Conservation (phyloP, 2,797 vertebrate species). For the Lacerta bilineata region DNA sequence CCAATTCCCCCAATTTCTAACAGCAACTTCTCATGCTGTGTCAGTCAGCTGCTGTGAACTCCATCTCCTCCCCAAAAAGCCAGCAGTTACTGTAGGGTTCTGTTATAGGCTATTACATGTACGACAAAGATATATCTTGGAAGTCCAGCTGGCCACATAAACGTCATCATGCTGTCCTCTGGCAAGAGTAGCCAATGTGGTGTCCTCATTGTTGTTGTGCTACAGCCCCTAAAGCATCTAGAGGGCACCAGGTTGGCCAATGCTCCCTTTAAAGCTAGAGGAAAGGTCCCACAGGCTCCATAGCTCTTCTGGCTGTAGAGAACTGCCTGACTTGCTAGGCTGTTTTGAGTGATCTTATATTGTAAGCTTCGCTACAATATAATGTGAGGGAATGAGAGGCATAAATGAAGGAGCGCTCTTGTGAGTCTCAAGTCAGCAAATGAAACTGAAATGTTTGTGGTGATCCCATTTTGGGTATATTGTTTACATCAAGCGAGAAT, state of each 20-base stretch:
- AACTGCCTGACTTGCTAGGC: constrained; percentile 71
- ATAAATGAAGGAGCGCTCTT: constrained; percentile 42
- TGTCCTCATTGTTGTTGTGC: too few relatives aligned
- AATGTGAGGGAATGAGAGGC: neutral
- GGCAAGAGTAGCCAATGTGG: too few relatives aligned
- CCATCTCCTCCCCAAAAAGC: neutral
- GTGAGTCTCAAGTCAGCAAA: constrained; percentile 26
- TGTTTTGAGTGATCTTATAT: constrained; percentile 59
- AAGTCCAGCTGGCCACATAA: neutral
- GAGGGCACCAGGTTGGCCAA: constrained; percentile 48
- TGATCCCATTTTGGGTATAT: neutral
- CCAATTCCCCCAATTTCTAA: fast-evolving
- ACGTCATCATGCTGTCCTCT: neutral
- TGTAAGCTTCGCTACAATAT: constrained; percentile 55
- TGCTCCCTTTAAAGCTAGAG: constrained; percentile 61
- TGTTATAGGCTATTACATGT: neutral
- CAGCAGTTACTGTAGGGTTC: neutral
- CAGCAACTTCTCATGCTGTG: constrained; percentile 9
- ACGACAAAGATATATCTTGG: neutral
- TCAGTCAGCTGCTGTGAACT: neutral
- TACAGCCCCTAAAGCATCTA: constrained; percentile 38
- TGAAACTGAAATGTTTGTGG: constrained; percentile 22
- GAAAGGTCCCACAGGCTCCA: constrained; percentile 61
- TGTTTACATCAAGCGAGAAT: neutral
- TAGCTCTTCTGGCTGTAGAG: constrained; percentile 74